A percentile compares a stretch with the other conserved stretches of the same genome.
phyloP scores from a whole-genome alignment of 2,797 vertebrate species.

The Numenius phaeopus region DNA sequence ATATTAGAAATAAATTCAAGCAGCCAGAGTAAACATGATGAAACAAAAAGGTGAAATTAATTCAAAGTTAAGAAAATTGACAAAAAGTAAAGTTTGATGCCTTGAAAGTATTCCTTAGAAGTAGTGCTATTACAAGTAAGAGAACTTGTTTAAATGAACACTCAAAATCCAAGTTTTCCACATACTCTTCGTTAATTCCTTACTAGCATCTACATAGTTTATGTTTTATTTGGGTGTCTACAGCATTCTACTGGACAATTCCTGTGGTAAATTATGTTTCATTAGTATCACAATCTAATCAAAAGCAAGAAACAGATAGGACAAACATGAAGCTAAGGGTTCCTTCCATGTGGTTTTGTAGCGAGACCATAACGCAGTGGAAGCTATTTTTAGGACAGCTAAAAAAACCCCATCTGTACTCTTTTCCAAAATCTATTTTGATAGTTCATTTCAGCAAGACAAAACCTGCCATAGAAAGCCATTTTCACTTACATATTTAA shows the following conservation, averaged over 20 bases:
- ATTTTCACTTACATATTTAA: neutral
- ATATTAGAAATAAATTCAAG: neutral
- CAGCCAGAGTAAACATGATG: neutral
- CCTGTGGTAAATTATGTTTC: neutral
- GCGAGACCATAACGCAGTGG: neutral
- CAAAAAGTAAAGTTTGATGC: neutral
- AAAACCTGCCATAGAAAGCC: neutral
- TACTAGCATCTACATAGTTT: neutral
- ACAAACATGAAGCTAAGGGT: neutral
- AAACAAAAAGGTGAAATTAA: neutral
- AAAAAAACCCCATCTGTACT: neutral
- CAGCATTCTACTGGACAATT: neutral
- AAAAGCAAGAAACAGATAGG: neutral
- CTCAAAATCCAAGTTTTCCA: neutral
- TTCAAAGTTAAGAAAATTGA: neutral
- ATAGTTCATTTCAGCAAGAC: neutral
- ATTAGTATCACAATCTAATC: neutral
- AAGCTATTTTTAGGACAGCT: conserved; percentile 6
- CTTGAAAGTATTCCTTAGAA: neutral
- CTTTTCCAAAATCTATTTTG: neutral
- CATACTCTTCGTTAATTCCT: neutral
- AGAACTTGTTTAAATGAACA: neutral
- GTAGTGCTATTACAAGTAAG: neutral
- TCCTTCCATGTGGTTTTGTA: neutral
- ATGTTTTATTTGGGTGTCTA: neutral